Evolutionary conservation across 2,888 invertebrate species (phyloP), one percentile per base, ranked within the genome.

Genomic region (Apoderus coryli): DNA sequence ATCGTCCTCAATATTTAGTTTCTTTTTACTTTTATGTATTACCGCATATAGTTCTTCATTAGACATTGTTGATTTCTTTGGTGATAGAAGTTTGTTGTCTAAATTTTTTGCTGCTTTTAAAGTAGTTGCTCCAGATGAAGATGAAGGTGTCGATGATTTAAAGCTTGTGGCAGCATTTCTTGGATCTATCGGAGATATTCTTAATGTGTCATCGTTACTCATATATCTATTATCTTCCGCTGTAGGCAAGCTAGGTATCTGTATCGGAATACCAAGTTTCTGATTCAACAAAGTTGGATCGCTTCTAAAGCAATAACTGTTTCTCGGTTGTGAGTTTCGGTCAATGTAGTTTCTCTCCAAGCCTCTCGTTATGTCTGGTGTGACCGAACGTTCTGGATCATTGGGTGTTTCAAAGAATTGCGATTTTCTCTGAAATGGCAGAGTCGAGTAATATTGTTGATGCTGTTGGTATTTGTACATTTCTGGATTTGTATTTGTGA

Each of bases 11-110:
- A 78, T 76, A 42, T 76, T 77, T 31, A 77, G 61, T 49, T 72
- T 70, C 55, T 74, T 76, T 50, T 78, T 79, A 43, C 76, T 76
- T 53, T 77, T 77, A 50, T 80, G 78, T 39, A 80, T 78, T 10
- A 76, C 75, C 3, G 78, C 75, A 47, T 76, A 79, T 3, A 80
- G 57, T 52, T 80, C 77, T 49, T 80, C 79, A 42, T 77, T 76
- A n/a, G 74, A 74, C 74, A 80, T 76, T 1, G 72, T 72, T 2
- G 76, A 74, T 53, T 72, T 76, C 12, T 73, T 72, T 0, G 76
- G 75, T 2, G 75, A 75, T 5, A 74, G 45, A 35, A 71, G 44
- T 49, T 61, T 65, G 4, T 58, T 57, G 36, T 60, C 60, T 22
- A 69, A 57, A 44, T 70, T 64, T 3, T 59, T 42, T 5, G 64